A percentile compares a stretch with the other conserved stretches of the same genome.
Evolutionary conservation across 2,797 vertebrate species (phyloP).

Genomic region (Sebastes ruberrimus): DNA sequence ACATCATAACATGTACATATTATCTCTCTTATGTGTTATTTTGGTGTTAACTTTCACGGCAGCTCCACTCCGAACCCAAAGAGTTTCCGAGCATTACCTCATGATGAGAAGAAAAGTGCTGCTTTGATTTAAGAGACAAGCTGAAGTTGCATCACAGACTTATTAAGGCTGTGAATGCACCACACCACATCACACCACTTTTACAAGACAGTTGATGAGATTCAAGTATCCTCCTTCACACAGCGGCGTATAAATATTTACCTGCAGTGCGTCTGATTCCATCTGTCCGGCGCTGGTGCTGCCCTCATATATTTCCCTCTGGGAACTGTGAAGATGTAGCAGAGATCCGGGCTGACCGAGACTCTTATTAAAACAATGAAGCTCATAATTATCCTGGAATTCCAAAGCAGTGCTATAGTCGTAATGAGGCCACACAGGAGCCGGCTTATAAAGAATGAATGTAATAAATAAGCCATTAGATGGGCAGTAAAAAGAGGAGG

Average conservation of each 20-base stretch:
- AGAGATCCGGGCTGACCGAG: constrained; percentile 77
- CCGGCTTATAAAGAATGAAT: constrained; percentile 83
- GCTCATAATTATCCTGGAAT: constrained; percentile 85
- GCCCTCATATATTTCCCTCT: constrained; percentile 65
- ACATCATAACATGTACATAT: background rate
- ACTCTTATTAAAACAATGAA: constrained; percentile 88
- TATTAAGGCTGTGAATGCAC: constrained; percentile 33
- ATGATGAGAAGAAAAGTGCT: constrained; percentile 37
- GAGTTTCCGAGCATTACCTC: constrained; percentile 49
- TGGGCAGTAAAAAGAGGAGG: constrained; percentile 78
- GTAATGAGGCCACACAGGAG: constrained; percentile 89
- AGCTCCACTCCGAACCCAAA: background rate
- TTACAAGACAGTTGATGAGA: constrained; percentile 72
- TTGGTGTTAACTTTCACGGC: background rate
- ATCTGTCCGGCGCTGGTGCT: constrained; percentile 72
- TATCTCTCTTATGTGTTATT: background rate
- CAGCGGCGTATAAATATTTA: constrained; percentile 76
- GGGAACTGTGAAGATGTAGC: constrained; percentile 74
- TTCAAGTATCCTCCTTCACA: constrained; percentile 60
- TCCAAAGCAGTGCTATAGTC: constrained; percentile 79
- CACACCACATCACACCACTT: constrained; percentile 35
- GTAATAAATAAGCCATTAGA: constrained; percentile 88
- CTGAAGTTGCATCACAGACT: constrained; percentile 55
- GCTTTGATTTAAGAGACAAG: constrained; percentile 45
- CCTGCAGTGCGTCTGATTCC: constrained; percentile 71